phyloP scores from a whole-genome alignment of 2,113 vertebrate species.

The Plecturocebus donacophilus region DNA sequence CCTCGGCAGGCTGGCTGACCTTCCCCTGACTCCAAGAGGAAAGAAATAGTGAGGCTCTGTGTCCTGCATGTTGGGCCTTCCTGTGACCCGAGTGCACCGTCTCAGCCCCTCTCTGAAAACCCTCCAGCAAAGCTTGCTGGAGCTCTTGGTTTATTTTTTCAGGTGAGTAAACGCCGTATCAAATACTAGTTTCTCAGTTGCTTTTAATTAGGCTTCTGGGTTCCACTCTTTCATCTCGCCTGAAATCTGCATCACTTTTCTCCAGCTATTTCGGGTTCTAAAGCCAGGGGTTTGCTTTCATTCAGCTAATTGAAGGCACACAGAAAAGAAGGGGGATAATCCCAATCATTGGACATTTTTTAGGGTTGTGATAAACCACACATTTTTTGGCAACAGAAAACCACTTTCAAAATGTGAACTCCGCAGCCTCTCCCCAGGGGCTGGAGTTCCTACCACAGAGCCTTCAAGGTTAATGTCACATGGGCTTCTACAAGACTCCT shows the following conservation, averaged over 20 bases:
- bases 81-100: conserved; percentile 86
- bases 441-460: not conserved
- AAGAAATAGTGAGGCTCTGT: conserved; percentile 86
- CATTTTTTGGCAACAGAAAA: conserved; percentile 79
- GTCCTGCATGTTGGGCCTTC: conserved; percentile 84
- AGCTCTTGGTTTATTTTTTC: conserved; percentile 94
- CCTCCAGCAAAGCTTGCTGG: conserved; percentile 80
- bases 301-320: conserved; percentile 90
- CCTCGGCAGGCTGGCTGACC: conserved; percentile 84
- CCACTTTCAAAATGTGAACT: conserved; percentile 80
- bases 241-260: conserved; percentile 88
- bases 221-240: conserved; percentile 90
- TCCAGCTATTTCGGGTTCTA: conserved; percentile 88
- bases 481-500: not conserved
- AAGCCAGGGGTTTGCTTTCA: conserved; percentile 88
- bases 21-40: conserved; percentile 83
- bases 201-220: conserved; percentile 96
- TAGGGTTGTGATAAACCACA: conserved; percentile 85
- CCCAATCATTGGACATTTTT: conserved; percentile 84
- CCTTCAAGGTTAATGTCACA: not conserved
- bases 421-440: conserved; percentile 51
- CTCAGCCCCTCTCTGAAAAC: conserved; percentile 85
- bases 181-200: conserved; percentile 92
- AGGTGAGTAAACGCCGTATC: conserved; percentile 94
- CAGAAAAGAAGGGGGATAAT: conserved; percentile 88